Conservation (phyloP, 1,140 invertebrate species). For the Neodiprion fabricii region DNA sequence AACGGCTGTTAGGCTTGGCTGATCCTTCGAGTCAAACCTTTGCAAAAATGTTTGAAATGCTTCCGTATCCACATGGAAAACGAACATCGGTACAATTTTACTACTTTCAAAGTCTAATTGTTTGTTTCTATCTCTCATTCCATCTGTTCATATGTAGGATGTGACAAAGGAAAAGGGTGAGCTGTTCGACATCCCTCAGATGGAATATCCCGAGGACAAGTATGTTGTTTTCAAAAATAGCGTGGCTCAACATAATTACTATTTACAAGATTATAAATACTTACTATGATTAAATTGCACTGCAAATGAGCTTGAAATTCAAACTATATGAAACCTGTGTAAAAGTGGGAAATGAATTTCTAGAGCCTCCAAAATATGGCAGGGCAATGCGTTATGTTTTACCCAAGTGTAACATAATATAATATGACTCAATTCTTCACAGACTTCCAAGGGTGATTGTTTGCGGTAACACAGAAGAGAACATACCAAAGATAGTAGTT, state of each 20-base stretch:
- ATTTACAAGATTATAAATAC: too few species aligned
- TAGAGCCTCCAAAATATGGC: too few species aligned
- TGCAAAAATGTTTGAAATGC: slow-evolving; percentile 41
- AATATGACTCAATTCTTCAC: slow-evolving; percentile 5
- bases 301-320: too few species aligned
- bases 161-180: slow-evolving; percentile 15
- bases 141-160: not conserved
- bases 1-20: slow-evolving; percentile 44
- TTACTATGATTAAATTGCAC: too few species aligned
- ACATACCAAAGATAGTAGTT: slow-evolving; percentile 52
- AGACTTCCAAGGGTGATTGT: slow-evolving; percentile 53
- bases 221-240: slow-evolving; percentile 25
- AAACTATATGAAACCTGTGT: too few species aligned
- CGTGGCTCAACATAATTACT: too few species aligned
- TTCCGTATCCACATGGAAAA: slow-evolving; percentile 33
- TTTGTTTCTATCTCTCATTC: not conserved
- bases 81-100: slow-evolving; percentile 20
- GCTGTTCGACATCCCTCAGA: slow-evolving; percentile 40
- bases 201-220: slow-evolving; percentile 51
- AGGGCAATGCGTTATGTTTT: too few species aligned
- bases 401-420: too few species aligned
- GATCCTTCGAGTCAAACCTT: slow-evolving; percentile 41
- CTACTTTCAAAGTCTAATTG: slow-evolving; percentile 9
- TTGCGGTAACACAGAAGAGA: slow-evolving; percentile 49
- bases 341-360: too few species aligned